Conservation (phyloP, 2,888 invertebrate species). For the Eubasilissa splendida region DNA sequence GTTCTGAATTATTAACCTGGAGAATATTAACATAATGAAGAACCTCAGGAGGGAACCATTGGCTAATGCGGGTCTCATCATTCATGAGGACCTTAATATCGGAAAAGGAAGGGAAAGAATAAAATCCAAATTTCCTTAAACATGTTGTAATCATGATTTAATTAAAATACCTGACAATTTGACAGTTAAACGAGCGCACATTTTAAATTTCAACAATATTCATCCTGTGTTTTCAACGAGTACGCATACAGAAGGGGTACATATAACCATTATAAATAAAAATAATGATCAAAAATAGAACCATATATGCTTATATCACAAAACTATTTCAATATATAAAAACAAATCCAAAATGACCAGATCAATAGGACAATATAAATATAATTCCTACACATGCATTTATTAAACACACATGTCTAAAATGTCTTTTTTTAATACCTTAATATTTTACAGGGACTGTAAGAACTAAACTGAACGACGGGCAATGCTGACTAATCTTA, state of each 20-base stretch:
- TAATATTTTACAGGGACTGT: background rate
- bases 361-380: constrained; percentile 13
- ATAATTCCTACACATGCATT: background rate
- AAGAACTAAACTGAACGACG: constrained; percentile 2
- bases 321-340: constrained; percentile 5
- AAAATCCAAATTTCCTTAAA: background rate
- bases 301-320: constrained; percentile 28
- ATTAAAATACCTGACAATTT: constrained; percentile 14
- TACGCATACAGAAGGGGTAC: constrained; percentile 5
- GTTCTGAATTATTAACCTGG: too few relatives aligned
- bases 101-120: constrained; percentile 2
- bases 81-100: background rate
- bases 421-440: constrained; percentile 1
- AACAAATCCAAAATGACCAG: constrained; percentile 24
- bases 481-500: background rate
- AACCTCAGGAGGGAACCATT: too few relatives aligned
- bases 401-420: background rate
- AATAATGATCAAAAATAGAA: constrained; percentile 28
- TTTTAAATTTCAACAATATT: constrained; percentile 29
- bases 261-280: constrained; percentile 18
- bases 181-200: constrained; percentile 17
- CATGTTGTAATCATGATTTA: constrained; percentile 29
- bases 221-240: constrained; percentile 20
- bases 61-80: too few relatives aligned
- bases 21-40: too few relatives aligned